Base-by-base conservation (phyloP, 92 coral and sea anemone species). In the Siderastrea radians region DNA sequence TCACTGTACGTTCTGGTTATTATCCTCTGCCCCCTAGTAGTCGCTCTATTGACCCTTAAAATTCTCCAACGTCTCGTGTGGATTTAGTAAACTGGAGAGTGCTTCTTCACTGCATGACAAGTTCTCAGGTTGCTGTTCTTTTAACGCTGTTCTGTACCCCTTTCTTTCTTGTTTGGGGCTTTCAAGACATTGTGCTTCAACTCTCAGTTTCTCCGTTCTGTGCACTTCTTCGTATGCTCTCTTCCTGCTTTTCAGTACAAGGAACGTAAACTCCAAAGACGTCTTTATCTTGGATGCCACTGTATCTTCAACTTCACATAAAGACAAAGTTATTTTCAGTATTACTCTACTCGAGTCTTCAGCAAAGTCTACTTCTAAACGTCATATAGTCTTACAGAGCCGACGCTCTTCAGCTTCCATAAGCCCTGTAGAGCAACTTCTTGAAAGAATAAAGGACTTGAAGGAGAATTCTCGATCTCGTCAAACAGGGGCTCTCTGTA, bases 351-450 rank as follows among this genome's bases (percentile, higher is more conserved):
- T 13, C n/a, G 61, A 17, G 45, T 19, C 78, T 1, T 8, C 19
- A 11, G 60, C 46, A 51, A 19, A 46, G n/a, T 51, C n/a, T 6
- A 7, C 26, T 57, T 49, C 78, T 11, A 10, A 17, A 3, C 3
- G 48, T 19, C 60, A 51, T 17, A 16, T 13, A 51, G 48, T 51
- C 48, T 53, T 47, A 3, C 61, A 10, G 38, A 10, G 62, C 26
- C 51, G 62, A 17, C 3, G 43, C 2, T 74, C 62, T 2, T 74
- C 78, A n/a, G 60, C 59, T 50, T 74, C 78, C 11, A 74, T 74
- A 74, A 74, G 78, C 62, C 78, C 78, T 19, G 62, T 74, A 9
- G 78, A 74, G 43, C 61, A 74, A 19, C 78, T 74, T 6, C 60
- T 74, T 38, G 78, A 50, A 10, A 52, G 78, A 38, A 17, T 74